Evolutionary conservation across 53 echinoderm and acorn worm species (phyloP).

Genomic region (Holothuria scabra): DNA sequence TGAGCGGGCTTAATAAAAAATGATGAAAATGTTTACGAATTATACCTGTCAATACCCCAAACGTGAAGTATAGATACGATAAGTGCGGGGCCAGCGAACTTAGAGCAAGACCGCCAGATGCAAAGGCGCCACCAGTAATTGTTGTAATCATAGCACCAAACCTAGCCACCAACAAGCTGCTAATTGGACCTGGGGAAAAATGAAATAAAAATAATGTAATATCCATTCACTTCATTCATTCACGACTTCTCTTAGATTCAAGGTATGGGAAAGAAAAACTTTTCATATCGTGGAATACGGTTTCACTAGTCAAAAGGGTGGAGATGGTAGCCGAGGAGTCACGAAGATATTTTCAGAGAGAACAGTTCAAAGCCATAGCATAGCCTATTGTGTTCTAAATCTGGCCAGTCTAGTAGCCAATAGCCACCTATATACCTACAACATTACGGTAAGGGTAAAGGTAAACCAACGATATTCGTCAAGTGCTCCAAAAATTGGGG

Average conservation of each 20-base stretch:
- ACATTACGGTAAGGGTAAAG: too few species aligned
- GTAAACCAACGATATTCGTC: too few species aligned
- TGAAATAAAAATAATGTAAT: too few species aligned
- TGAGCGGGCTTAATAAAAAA: background rate
- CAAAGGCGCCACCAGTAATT: conserved; percentile 74
- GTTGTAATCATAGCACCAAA: conserved; percentile 83
- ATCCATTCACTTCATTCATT: too few species aligned
- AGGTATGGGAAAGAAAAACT: background rate
- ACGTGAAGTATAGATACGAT: conserved; percentile 79
- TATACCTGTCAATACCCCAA: conserved; percentile 82
- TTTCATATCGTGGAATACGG: background rate
- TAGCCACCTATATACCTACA: too few species aligned
- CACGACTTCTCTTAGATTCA: too few species aligned
- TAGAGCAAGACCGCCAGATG: conserved; percentile 72
- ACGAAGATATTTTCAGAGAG: background rate
- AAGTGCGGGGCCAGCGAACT: conserved; percentile 77
- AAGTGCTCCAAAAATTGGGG: too few species aligned
- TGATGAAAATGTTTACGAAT: background rate
- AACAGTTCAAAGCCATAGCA: too few species aligned
- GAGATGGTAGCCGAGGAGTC: too few species aligned
- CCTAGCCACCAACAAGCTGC: conserved; percentile 75
- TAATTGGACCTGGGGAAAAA: conserved; percentile 67
- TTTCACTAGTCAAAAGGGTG: background rate
- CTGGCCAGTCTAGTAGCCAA: too few species aligned
- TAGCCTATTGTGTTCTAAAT: too few species aligned